Percentiles rank a stretch among this genome's conserved stretches.
Evolutionary conservation across 2,113 vertebrate species (phyloP).

Genomic region (Egretta garzetta): DNA sequence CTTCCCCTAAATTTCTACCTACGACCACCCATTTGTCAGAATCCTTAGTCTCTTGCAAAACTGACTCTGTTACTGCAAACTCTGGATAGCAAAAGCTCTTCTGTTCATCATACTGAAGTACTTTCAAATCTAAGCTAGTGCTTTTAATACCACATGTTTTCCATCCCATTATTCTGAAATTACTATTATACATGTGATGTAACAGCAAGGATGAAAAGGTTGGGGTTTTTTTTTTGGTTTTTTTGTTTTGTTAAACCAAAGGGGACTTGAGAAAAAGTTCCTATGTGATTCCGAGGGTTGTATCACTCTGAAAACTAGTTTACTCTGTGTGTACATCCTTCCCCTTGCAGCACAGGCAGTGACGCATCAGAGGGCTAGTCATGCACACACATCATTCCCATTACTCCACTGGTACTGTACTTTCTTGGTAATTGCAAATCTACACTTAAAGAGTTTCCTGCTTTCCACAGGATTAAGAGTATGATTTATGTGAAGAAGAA

Average conservation of each 20-base stretch:
- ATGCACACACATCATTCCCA: neutral
- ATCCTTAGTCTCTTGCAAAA: neutral
- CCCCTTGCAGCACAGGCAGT: neutral
- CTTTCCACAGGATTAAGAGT: neutral
- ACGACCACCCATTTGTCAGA: neutral
- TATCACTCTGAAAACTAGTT: neutral
- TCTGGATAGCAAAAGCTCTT: neutral
- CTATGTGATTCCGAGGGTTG: neutral
- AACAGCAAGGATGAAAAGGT: neutral
- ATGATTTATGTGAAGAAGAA: neutral
- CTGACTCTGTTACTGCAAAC: neutral
- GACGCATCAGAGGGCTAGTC: neutral
- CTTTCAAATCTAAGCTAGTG: neutral
- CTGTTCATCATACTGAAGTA: neutral
- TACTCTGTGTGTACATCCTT: neutral
- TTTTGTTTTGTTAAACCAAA: neutral
- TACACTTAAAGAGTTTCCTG: neutral
- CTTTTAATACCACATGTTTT: neutral
- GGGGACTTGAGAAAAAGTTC: neutral
- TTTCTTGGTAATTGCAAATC: neutral
- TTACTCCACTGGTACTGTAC: neutral
- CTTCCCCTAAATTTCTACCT: neutral
- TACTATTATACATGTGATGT: rapidly evolving
- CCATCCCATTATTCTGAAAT: neutral
- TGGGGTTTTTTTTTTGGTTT: too few species aligned